These are phyloP conservation scores for Gasterosteus nipponicus DNA, from an alignment of 2,113 vertebrate genomes.

Conservation along the genomic window DNA sequence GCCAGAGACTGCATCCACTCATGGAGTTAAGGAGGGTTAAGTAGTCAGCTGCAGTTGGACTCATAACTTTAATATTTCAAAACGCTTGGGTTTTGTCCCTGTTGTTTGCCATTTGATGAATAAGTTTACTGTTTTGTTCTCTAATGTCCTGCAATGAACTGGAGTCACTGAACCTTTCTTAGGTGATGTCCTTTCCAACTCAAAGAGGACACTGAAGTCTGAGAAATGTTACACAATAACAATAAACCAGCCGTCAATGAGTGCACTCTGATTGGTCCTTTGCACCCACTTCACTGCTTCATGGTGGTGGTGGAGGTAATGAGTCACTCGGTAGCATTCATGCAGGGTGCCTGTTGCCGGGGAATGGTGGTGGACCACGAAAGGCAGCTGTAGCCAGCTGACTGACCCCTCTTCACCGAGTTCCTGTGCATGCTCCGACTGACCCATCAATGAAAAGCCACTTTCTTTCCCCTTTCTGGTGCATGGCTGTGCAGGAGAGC, in stretches of 20 bases:
- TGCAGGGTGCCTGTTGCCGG: conserved; percentile 52
- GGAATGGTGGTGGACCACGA: conserved; percentile 53
- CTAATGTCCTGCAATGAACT: too few relatives aligned
- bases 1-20: background rate
- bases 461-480: conserved; percentile 76
- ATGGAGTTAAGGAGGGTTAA: background rate
- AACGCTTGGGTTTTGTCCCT: background rate
- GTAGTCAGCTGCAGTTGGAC: background rate
- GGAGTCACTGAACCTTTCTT: background rate
- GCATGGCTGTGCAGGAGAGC: conserved; percentile 57
- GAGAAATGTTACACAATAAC: conserved; percentile 34
- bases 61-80: background rate
- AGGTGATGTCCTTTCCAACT: background rate
- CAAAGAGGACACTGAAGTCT: conserved; percentile 26
- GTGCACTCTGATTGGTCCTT: conserved; percentile 21
- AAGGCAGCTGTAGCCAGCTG: conserved; percentile 65
- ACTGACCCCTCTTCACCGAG: conserved; percentile 59
- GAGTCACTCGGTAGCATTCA: conserved; percentile 52
- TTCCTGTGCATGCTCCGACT: conserved; percentile 68
- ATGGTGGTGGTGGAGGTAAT: conserved; percentile 32
- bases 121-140: background rate
- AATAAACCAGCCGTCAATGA: conserved; percentile 30
- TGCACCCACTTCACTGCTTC: conserved; percentile 5
- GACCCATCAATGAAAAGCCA: conserved; percentile 77
- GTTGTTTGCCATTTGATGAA: background rate